Evolutionary conservation across 2,797 vertebrate genomes (phyloP).

Genomic region (Benthosema pterotum): DNA sequence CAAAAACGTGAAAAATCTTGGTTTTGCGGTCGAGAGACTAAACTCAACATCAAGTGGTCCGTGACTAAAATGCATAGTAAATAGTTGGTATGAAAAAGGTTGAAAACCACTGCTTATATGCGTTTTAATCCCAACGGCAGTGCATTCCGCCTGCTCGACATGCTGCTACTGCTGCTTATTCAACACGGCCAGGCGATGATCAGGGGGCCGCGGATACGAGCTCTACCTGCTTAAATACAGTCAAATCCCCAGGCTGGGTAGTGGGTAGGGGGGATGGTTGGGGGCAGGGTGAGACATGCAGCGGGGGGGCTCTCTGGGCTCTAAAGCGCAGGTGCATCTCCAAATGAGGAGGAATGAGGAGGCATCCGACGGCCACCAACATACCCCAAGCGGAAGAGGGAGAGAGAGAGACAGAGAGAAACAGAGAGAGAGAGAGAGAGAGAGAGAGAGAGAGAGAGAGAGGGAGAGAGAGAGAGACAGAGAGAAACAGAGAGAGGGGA

Average conservation of each 20-base stretch:
- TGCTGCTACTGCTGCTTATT: constrained; percentile 9
- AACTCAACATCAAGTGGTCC: too few relatives aligned
- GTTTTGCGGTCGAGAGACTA: too few relatives aligned
- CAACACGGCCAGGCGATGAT: constrained; percentile 4
- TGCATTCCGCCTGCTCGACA: constrained; percentile 36
- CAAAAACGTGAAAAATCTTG: too few relatives aligned
- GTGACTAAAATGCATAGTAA: too few relatives aligned
- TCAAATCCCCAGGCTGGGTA: too few relatives aligned
- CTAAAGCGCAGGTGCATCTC: constrained; percentile 76
- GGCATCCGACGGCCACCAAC: constrained; percentile 37
- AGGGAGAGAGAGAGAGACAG: constrained; percentile 13
- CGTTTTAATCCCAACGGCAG: background rate
- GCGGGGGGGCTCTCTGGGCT: constrained; percentile 53
- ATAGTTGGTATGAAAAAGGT: too few relatives aligned
- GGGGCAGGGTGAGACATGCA: constrained; percentile 30
- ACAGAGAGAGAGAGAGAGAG: constrained; percentile 16
- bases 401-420: constrained; percentile 16
- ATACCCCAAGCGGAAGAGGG: constrained; percentile 59
- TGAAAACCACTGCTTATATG: too few relatives aligned
- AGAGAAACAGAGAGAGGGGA: constrained; percentile 35
- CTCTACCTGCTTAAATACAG: constrained; percentile 43
- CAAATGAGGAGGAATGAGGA: constrained; percentile 73
- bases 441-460: constrained; percentile 27
- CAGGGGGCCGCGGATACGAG: constrained; percentile 13
- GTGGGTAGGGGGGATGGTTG: constrained; percentile 10